A percentile compares a stretch with the other conserved stretches of the same genome.
Conservation (phyloP, 2,113 vertebrate species). For the Myodes glareolus region DNA sequence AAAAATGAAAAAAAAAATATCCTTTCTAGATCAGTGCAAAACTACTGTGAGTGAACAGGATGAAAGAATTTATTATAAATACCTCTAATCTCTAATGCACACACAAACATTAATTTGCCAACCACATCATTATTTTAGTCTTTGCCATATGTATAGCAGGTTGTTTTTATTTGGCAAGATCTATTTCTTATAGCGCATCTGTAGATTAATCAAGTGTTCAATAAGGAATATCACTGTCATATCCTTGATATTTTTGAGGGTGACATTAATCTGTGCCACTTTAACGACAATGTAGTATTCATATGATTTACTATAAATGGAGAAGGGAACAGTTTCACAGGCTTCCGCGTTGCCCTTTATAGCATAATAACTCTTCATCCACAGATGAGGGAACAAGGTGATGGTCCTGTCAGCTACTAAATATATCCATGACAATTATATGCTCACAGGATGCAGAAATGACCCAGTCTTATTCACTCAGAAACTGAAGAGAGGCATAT, state of each 20-base stretch:
- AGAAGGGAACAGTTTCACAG: not conserved
- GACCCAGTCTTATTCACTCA: not conserved
- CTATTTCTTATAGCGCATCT: not conserved
- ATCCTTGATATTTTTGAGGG: not conserved
- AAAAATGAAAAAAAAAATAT: not conserved
- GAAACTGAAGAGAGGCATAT: not conserved
- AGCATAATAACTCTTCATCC: slow-evolving; percentile 22
- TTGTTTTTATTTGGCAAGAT: not conserved
- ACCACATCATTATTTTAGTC: not conserved
- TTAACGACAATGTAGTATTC: not conserved
- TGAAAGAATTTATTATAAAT: not conserved
- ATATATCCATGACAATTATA: not conserved
- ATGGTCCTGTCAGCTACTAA: not conserved
- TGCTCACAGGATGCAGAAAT: not conserved
- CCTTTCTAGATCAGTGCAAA: not conserved
- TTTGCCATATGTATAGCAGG: not conserved
- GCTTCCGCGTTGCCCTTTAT: not conserved
- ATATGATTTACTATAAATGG: slow-evolving; percentile 13
- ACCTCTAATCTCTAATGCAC: not conserved
- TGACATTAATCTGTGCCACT: not conserved
- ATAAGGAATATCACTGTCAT: not conserved
- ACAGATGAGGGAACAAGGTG: not conserved
- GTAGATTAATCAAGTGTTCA: not conserved
- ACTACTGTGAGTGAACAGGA: not conserved
- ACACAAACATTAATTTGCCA: not conserved